Evolutionary conservation across 1,140 invertebrate genomes (phyloP), one percentile per base, ranked within the genome.

Genomic region (Centruroides sculpturatus): DNA sequence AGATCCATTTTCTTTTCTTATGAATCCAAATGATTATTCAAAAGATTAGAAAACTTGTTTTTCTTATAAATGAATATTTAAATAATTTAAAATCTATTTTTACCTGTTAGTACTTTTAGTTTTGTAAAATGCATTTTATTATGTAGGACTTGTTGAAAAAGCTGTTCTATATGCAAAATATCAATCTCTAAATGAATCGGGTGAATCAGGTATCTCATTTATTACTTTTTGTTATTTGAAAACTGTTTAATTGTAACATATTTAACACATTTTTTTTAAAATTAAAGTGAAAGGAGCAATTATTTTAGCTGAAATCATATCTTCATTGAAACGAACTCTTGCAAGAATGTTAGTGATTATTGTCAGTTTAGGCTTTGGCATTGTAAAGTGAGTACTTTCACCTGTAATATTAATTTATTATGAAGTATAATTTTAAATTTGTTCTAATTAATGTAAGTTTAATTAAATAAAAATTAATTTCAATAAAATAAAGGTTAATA

Each of bases 291-390:
- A 78, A 57, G 81, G 81, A 48, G 82, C 83, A 2, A 79, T 90
- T 60, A 72, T 89, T 23, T 81, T 87, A 66, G 92, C 91, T 4
- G 92, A 96, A 76, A 79, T 92, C 71, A 81, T 94, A 8, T 92
- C 89, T 0, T 89, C 86, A 71, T 82, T 85, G 1, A 97, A 96
- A 76, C 74, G 91, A 60, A 89, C 90, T 2, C 75, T 96, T 54
- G 88, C 92, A 3, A 78, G 92, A 64, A 92, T 95, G 83, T 75
- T 97, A 13, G 88, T 97, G 55, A 87, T 97, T 41, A 92, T 95
- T 60, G 91, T 94, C 58, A 90, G 88, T 65, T 77, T 95, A 53
- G 92, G 92, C 51, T 96, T 92, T 79, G 92, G 92, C 47, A 93
- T 96, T 69, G 90, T 95, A 63, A 96, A 94, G 87, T 89, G 73